Conservation (phyloP, 2,888 invertebrate genomes). For the Caenorhabditis panamensis region DNA sequence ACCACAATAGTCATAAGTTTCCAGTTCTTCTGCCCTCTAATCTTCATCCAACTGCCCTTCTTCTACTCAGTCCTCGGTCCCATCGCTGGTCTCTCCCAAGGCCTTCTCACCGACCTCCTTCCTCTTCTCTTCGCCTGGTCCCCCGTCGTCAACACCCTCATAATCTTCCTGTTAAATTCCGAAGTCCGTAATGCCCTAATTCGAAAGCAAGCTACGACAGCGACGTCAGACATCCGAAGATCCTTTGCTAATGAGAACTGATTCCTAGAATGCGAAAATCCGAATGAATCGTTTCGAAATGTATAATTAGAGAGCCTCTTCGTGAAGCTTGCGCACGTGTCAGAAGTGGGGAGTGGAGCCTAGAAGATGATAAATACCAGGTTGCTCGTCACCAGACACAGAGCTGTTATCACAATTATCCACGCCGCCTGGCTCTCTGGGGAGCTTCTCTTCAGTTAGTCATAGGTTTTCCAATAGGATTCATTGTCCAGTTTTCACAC, state of each 20-base stretch:
- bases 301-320: too few relatives aligned
- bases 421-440: not conserved
- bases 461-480: conserved; percentile 7
- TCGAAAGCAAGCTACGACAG: conserved; percentile 21
- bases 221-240: conserved; percentile 43
- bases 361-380: not conserved
- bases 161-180: conserved; percentile 45
- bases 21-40: conserved; percentile 39
- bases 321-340: too few relatives aligned
- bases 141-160: conserved; percentile 36
- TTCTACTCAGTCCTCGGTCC: conserved; percentile 45
- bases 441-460: conserved; percentile 14
- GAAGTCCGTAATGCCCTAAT: conserved; percentile 53
- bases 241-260: conserved; percentile 38
- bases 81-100: conserved; percentile 36
- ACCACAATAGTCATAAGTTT: not conserved
- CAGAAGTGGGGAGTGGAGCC: conserved; percentile 7
- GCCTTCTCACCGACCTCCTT: conserved; percentile 31
- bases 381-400: conserved; percentile 17
- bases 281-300: too few relatives aligned
- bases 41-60: conserved; percentile 49
- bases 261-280: conserved; percentile 6
- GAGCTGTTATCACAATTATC: conserved; percentile 44
- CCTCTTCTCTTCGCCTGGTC: conserved; percentile 45
- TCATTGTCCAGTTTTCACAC: not conserved